Conservation (phyloP, 2,888 invertebrate species). For the Metallyticus violacea region DNA sequence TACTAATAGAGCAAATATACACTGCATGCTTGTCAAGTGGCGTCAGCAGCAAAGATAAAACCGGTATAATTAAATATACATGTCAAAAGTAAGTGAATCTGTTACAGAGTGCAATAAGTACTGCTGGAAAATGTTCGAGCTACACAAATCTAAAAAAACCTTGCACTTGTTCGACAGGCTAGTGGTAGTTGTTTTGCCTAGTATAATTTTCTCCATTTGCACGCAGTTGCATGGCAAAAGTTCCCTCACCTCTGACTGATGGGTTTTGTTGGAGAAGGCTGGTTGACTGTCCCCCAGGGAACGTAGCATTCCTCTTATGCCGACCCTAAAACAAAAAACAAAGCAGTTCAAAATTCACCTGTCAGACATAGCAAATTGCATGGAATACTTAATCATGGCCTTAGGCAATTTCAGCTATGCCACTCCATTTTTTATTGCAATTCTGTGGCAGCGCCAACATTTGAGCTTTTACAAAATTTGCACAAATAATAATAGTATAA, state of each 20-base stretch:
- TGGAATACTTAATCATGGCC: background rate
- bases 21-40: background rate
- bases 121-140: background rate
- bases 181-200: too few relatives aligned
- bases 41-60: too few relatives aligned
- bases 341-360: background rate
- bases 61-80: background rate
- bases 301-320: constrained; percentile 76
- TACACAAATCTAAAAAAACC: too few relatives aligned
- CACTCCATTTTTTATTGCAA: too few relatives aligned
- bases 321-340: constrained; percentile 55
- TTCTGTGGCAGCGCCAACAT: background rate
- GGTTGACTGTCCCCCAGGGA: constrained; percentile 68
- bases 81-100: background rate
- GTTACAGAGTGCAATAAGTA: background rate
- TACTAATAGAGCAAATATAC: too few relatives aligned
- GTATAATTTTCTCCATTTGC: too few relatives aligned
- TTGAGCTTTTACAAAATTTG: background rate
- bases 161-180: too few relatives aligned
- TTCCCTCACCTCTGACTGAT: constrained; percentile 57
- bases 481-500: too few relatives aligned
- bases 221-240: background rate
- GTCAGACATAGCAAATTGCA: constrained; percentile 3
- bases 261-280: constrained; percentile 61
- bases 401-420: background rate